A percentile compares a stretch with the other conserved stretches of the same genome.
Conservation (phyloP, 2,888 invertebrate species). For the Acrocera orbiculus region DNA sequence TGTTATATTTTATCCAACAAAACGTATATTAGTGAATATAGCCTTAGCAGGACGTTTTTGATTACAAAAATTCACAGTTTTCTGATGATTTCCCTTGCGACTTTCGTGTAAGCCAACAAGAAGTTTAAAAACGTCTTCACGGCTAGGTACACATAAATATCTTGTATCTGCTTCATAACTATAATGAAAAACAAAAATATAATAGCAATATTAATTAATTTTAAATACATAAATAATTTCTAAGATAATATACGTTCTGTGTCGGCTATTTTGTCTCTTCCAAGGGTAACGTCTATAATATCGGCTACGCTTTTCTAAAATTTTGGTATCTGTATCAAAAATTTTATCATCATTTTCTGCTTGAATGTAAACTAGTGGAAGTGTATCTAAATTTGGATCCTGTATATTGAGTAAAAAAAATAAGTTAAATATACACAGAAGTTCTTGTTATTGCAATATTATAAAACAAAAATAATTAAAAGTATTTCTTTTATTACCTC, state of each 20-base stretch:
- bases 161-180: constrained; percentile 39
- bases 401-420: constrained; percentile 10
- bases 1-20: constrained; percentile 33
- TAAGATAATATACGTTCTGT: constrained; percentile 22
- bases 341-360: constrained; percentile 10
- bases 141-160: constrained; percentile 43
- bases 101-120: constrained; percentile 42
- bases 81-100: constrained; percentile 35
- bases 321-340: constrained; percentile 11
- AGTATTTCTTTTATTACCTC: constrained; percentile 18
- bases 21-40: constrained; percentile 44
- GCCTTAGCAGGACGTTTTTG: constrained; percentile 40
- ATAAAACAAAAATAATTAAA: background rate
- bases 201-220: too few species aligned
- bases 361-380: constrained; percentile 29
- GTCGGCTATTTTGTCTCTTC: constrained; percentile 39
- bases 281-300: constrained; percentile 44
- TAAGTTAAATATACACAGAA: background rate
- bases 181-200: constrained; percentile 6
- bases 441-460: background rate
- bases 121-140: constrained; percentile 42
- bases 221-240: too few species aligned
- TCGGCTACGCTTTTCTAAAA: constrained; percentile 34
- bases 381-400: constrained; percentile 26
- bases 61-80: constrained; percentile 45